Evolutionary conservation across 2,797 vertebrate genomes (phyloP), one percentile per base, ranked within the genome.

Genomic region (Setipinna tenuifilis): DNA sequence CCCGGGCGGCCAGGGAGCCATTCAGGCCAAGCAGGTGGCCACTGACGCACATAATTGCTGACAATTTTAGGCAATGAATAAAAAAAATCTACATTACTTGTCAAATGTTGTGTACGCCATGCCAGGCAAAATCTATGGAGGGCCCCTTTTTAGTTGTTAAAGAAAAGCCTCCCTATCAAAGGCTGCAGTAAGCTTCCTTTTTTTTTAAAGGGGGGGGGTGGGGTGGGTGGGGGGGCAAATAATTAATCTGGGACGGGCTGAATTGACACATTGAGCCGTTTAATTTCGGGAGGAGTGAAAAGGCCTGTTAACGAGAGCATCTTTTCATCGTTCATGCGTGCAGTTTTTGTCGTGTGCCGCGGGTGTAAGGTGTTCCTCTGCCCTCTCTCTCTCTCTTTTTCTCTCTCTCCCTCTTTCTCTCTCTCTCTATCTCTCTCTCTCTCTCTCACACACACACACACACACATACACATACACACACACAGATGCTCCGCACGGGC

Each of bases 11-110:
- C 97, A 96, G 97, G 96, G 94, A 97, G 96, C 97, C 98, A 98
- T 99, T 99, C 98, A 99, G 97, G 96, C 97, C 96, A 98, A 97
- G 98, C 98, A 99, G 98, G 98, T 99, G 98, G 98, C 97, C 97
- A 98, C 97, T 99, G 98, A 98, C 97, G 95, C 97, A 98, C 97
- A 97, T 99, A 99, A 99, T 99, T 99, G 98, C 98, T 96, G 97
- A 99, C 98, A 99, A 99, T 99, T 99, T 99, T 98, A 97, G 97
- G 97, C 98, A 98, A 99, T 99, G 98, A 99, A 99, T 99, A 99
- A 99, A 99, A 99, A 99, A 99, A 97, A 98, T 98, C 97, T 98
- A 98, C 98, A 99, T 99, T 99, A 98, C 98, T 99, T 98, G 98
- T 98, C 97, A 99, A 99, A 99, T 98, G 98, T 99, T 98, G 97